Percentiles rank a stretch among this genome's conserved stretches.
phyloP scores from a whole-genome alignment of 2,113 vertebrate genomes.

The sheep (Ovis aries) region ARS-UI_Ramb_v3.0 NC_056054.1:93409501-93410000 shows the following conservation, averaged over 20 bases:
- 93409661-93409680: not conserved
- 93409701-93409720: not conserved
- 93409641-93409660: not conserved
- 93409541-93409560: not conserved
- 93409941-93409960: not conserved
- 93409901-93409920: not conserved
- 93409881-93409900: not conserved
- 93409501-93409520: not conserved
- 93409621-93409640: not conserved
- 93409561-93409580: not conserved
- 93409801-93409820: not conserved
- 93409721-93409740: not conserved
- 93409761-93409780: not conserved
- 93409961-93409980: not conserved
- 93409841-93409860: accelerated
- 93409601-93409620: not conserved
- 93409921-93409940: not conserved
- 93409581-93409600: not conserved
- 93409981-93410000: not conserved
- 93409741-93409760: not conserved
- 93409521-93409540: not conserved
- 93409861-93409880: not conserved
- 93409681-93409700: not conserved
- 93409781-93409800: not conserved
- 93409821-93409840: not conserved